Conservation (phyloP, 2,113 vertebrate genomes). For the Apodemus sylvaticus region DNA sequence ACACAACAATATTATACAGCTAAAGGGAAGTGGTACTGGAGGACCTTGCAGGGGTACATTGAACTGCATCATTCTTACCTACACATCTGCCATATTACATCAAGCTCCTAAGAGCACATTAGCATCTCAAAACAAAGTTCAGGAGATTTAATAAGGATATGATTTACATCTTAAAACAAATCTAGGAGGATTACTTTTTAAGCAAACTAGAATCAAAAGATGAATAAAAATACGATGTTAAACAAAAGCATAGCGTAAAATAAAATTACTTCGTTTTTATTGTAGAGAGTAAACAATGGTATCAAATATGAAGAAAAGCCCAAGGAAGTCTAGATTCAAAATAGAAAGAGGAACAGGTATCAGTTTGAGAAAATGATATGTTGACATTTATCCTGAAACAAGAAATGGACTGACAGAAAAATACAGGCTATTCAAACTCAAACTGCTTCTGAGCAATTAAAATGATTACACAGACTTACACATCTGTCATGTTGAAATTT, state of each 20-base stretch:
- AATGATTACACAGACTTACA: background rate
- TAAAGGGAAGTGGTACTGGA: background rate
- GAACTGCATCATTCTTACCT: background rate
- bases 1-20: background rate
- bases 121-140: background rate
- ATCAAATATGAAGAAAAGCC: background rate
- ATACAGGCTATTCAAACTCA: background rate
- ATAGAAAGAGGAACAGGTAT: constrained; percentile 17
- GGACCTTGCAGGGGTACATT: background rate
- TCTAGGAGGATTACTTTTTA: constrained; percentile 23
- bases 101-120: background rate
- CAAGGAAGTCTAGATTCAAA: background rate
- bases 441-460: background rate
- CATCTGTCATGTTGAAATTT: background rate
- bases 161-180: background rate
- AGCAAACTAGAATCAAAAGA: constrained; percentile 28
- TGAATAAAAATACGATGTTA: background rate
- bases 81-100: background rate
- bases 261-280: background rate
- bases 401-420: background rate
- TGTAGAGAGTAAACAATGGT: background rate
- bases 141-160: background rate
- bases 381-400: background rate
- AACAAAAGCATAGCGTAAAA: constrained; percentile 17
- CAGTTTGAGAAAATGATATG: background rate